Evolutionary conservation across 2,113 vertebrate genomes (phyloP).

Genomic region (Noctilio leporinus): DNA sequence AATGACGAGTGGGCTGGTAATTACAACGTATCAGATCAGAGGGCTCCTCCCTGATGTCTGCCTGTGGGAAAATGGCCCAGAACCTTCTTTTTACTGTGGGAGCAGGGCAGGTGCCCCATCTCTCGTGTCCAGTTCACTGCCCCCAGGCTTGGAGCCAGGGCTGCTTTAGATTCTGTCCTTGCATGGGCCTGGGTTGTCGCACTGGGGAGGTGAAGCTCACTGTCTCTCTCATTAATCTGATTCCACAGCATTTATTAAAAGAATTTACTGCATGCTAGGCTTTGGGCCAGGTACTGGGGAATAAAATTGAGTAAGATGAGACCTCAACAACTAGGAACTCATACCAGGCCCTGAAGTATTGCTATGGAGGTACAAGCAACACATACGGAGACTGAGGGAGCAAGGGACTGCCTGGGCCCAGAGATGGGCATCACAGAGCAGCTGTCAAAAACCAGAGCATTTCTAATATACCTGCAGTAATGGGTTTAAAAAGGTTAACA

Average conservation of each 20-base stretch:
- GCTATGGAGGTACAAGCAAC: background rate
- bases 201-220: background rate
- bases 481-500: background rate
- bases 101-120: background rate
- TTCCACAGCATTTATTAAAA: constrained; percentile 36
- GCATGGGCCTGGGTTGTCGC: background rate
- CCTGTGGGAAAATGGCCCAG: constrained; percentile 30
- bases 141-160: constrained; percentile 14
- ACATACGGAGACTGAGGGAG: background rate
- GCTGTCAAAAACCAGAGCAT: background rate
- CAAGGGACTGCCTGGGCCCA: background rate
- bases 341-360: background rate
- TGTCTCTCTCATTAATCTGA: constrained; percentile 9
- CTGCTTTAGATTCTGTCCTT: background rate
- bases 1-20: constrained; percentile 32
- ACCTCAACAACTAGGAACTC: background rate
- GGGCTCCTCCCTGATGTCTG: background rate
- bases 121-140: background rate
- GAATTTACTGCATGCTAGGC: constrained; percentile 30
- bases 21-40: constrained; percentile 4
- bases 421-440: background rate
- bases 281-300: background rate
- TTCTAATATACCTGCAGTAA: background rate
- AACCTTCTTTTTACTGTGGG: background rate
- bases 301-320: background rate